Evolutionary conservation across 2,888 invertebrate species (phyloP).

Genomic region (Drosophila acutilabella): DNA sequence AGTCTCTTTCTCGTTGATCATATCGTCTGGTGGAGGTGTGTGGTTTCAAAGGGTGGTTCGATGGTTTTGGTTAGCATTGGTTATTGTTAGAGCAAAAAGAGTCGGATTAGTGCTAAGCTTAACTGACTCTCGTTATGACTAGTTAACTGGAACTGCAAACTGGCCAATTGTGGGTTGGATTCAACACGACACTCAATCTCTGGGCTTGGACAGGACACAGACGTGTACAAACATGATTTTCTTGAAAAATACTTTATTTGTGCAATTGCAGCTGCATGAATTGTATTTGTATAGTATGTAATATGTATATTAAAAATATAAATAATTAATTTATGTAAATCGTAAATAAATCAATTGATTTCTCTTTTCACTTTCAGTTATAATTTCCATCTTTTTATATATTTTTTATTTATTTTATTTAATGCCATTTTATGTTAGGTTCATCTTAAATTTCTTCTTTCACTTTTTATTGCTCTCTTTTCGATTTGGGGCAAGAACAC

Average conservation of each 20-base stretch:
- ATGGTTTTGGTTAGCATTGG: conserved; percentile 13
- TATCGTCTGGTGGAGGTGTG: conserved; percentile 88
- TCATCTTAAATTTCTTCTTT: conserved; percentile 8
- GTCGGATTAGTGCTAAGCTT: conserved; percentile 56
- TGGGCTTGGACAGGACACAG: background rate
- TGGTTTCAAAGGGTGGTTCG: conserved; percentile 1
- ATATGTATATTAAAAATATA: conserved; percentile 78
- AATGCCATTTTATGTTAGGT: conserved; percentile 43
- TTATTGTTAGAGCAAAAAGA: conserved; percentile 38
- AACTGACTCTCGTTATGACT: conserved; percentile 41
- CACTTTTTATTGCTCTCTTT: conserved; percentile 27
- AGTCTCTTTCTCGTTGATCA: conserved; percentile 94
- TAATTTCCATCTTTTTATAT: background rate
- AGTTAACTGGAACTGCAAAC: conserved; percentile 37
- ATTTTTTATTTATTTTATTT: conserved; percentile 25
- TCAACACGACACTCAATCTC: conserved; percentile 9
- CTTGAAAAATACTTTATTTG: conserved; percentile 83
- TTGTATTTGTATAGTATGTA: conserved; percentile 67
- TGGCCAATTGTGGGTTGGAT: conserved; percentile 40
- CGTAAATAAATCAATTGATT: conserved; percentile 78
- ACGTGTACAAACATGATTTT: conserved; percentile 13
- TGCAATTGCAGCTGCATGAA: conserved; percentile 83
- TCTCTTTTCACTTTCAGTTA: conserved; percentile 19
- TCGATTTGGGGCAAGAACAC: conserved; percentile 53
- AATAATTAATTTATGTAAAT: conserved; percentile 82